Percentiles rank a stretch among this genome's conserved stretches.
Evolutionary conservation across 37 sponge, comb jelly and placozoan species (phyloP).

Genomic region (Spongilla lacustris): DNA sequence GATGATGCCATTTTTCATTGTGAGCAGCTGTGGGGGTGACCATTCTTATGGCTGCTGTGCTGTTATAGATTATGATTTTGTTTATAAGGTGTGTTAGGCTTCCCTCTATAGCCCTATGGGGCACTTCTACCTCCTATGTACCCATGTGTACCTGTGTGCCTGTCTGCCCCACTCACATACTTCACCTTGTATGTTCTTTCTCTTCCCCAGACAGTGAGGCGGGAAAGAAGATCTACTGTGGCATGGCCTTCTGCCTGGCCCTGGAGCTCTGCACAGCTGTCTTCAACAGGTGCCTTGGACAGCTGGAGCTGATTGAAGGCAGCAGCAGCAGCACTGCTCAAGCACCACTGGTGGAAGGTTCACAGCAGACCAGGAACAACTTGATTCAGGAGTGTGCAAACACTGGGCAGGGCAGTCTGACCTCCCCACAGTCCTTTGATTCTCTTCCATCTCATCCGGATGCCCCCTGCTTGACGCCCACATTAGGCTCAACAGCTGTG

Average conservation of each 20-base stretch:
- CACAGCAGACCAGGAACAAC: background rate
- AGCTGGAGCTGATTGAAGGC: background rate
- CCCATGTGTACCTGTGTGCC: no score
- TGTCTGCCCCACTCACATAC: no score
- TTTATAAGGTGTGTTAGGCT: no score
- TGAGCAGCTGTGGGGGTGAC: background rate
- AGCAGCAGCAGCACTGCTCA: background rate
- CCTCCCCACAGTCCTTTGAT: background rate
- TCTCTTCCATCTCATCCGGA: no score
- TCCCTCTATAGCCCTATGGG: no score
- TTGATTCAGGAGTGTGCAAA: background rate
- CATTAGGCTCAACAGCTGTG: background rate
- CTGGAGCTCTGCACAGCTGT: conserved; percentile 24
- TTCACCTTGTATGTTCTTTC: no score
- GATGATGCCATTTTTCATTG: background rate
- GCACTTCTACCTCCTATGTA: no score
- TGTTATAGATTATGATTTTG: no score
- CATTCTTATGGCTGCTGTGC: background rate
- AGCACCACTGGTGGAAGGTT: background rate
- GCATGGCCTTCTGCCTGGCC: conserved; percentile 13
- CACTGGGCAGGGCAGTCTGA: background rate
- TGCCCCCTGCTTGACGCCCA: background rate
- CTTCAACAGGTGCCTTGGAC: background rate
- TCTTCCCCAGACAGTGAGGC: background rate
- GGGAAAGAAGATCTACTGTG: conserved; percentile 25